A percentile compares a stretch with the other conserved stretches of the same genome.
Conservation (phyloP, 2,888 invertebrate species). For the Lepidonotus clava region DNA sequence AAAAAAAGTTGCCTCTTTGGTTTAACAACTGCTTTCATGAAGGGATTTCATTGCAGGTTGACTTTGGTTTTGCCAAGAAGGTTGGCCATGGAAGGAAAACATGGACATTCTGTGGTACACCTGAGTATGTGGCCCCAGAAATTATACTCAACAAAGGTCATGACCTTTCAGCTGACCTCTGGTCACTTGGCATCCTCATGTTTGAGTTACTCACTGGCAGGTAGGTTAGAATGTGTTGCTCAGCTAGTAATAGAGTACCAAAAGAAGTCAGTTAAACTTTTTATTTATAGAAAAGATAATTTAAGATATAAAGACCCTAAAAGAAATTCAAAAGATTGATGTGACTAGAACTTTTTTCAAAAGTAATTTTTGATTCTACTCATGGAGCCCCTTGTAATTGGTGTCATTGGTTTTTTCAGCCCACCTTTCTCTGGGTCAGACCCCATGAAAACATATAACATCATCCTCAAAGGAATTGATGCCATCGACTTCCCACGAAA, state of each 20-base stretch:
- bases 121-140: conserved; percentile 98
- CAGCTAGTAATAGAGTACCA: too few species aligned
- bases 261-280: too few species aligned
- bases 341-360: too few species aligned
- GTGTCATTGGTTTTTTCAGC: conserved; percentile 79
- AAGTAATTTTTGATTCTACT: too few species aligned
- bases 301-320: too few species aligned
- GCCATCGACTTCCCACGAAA: conserved; percentile 97
- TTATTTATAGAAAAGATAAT: too few species aligned
- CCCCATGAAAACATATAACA: conserved; percentile 99
- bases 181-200: conserved; percentile 99
- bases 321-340: too few species aligned
- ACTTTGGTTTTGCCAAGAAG: conserved; percentile 99
- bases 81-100: conserved; percentile 90
- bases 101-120: conserved; percentile 99
- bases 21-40: too few species aligned
- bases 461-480: conserved; percentile 98
- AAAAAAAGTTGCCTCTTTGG: too few species aligned
- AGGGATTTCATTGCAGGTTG: conserved; percentile 85
- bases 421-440: conserved; percentile 97
- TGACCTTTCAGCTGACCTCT: conserved; percentile 94
- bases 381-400: too few species aligned
- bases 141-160: conserved; percentile 99
- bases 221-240: too few species aligned
- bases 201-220: conserved; percentile 96